Percentiles rank a stretch among this genome's conserved stretches.
These are phyloP conservation scores for Arion vulgaris DNA, from an alignment of 1,140 invertebrate species.

Conservation along the genomic window DNA sequence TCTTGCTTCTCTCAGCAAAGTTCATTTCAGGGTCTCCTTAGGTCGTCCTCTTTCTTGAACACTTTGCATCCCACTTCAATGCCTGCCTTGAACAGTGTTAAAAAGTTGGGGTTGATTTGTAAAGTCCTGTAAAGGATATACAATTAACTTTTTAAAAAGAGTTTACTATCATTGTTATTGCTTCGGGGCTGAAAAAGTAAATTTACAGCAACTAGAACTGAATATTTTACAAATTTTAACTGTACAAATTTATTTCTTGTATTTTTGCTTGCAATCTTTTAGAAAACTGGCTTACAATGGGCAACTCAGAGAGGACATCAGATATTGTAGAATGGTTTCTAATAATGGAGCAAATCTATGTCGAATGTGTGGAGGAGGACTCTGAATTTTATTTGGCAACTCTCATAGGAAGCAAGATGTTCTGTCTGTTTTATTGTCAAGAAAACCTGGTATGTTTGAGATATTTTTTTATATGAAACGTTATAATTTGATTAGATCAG, in stretches of 20 bases:
- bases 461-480: neutral
- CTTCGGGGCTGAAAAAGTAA: neutral
- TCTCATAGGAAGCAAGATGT: neutral
- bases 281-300: slow-evolving; percentile 1
- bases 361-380: neutral
- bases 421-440: neutral
- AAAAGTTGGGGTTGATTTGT: too few relatives aligned
- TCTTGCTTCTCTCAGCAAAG: too few relatives aligned
- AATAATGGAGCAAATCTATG: neutral
- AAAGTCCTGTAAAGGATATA: neutral
- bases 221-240: neutral
- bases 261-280: neutral
- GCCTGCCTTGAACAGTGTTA: neutral
- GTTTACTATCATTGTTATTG: neutral
- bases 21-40: too few relatives aligned
- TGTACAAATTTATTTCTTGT: neutral
- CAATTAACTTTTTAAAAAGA: neutral
- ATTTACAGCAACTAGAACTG: neutral
- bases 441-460: neutral
- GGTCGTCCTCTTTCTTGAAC: too few relatives aligned
- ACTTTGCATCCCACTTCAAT: neutral
- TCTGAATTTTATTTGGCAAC: slow-evolving; percentile 24
- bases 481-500: neutral
- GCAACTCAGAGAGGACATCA: neutral
- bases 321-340: neutral